Percentiles rank a stretch among this genome's conserved stretches.
These are phyloP conservation scores for Chondrilla cf. caribensis DNA, from an alignment of 37 sponge, comb jelly and placozoan species.

Conservation along the genomic window DNA sequence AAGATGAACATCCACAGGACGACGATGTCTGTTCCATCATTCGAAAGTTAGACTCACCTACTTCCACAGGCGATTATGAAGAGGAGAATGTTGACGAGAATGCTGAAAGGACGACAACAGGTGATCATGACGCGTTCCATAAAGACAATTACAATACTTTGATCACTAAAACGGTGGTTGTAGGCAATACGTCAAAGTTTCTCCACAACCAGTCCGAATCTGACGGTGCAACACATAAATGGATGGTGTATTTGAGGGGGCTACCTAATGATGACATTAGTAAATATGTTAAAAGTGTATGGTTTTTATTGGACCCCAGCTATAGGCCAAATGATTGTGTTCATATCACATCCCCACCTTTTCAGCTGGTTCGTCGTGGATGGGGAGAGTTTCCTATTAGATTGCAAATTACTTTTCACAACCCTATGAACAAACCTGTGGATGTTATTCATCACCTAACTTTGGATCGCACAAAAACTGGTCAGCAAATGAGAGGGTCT, in stretches of 20 bases:
- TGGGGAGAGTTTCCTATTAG: constrained; percentile 94
- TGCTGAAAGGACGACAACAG: no score
- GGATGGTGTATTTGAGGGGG: constrained; percentile 88
- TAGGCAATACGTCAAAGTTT: constrained; percentile 84
- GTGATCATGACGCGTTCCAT: no score
- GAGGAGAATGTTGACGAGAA: no score
- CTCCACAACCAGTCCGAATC: constrained; percentile 30
- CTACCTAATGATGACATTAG: constrained; percentile 48
- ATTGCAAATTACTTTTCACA: constrained; percentile 68
- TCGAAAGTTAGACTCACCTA: no score
- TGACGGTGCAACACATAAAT: constrained; percentile 85
- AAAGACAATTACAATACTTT: no score
- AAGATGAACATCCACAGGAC: no score
- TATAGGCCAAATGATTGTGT: constrained; percentile 84
- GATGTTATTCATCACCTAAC: constrained; percentile 80
- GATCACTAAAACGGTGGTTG: constrained; percentile 42
- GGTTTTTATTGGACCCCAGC: constrained; percentile 88
- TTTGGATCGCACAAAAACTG: constrained; percentile 76
- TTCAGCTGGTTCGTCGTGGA: constrained; percentile 76
- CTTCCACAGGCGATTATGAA: no score
- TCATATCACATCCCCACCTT: constrained; percentile 56
- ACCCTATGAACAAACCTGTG: constrained; percentile 49
- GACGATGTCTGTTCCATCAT: no score
- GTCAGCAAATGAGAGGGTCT: constrained; percentile 82
- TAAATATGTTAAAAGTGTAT: constrained; percentile 61